phyloP scores from a whole-genome alignment of 2,113 vertebrate genomes.

The Neoarius graeffei region DNA sequence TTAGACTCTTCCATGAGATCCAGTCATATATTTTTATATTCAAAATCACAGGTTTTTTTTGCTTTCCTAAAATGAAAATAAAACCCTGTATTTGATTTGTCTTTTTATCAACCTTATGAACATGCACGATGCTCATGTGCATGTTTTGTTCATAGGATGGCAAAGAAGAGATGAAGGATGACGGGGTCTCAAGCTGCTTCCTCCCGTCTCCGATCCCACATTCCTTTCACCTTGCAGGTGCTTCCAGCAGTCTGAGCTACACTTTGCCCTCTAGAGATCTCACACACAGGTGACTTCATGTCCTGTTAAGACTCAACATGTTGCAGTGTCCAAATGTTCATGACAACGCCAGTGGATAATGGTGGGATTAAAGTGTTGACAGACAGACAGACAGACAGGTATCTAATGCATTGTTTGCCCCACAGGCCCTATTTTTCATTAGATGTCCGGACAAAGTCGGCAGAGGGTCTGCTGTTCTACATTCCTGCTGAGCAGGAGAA shows the following conservation, averaged over 20 bases:
- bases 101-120: too few relatives aligned
- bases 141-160: neutral
- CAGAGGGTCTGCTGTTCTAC: slow-evolving; percentile 83
- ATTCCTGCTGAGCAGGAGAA: slow-evolving; percentile 67
- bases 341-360: neutral
- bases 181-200: slow-evolving; percentile 1
- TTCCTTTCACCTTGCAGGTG: slow-evolving; percentile 28
- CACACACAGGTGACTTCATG: slow-evolving; percentile 51
- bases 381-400: neutral
- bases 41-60: neutral
- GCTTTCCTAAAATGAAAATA: neutral
- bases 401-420: slow-evolving; percentile 28
- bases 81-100: too few relatives aligned
- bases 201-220: slow-evolving; percentile 30
- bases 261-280: neutral
- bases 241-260: slow-evolving; percentile 41
- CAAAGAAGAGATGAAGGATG: neutral
- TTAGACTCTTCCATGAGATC: neutral
- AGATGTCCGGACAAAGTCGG: slow-evolving; percentile 78
- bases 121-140: neutral
- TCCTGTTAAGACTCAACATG: neutral
- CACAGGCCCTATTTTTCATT: slow-evolving; percentile 83
- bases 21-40: neutral
- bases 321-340: neutral
- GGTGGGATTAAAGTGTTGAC: neutral